Conservation (phyloP, 2,797 vertebrate species). For the Serranus cabrilla region DNA sequence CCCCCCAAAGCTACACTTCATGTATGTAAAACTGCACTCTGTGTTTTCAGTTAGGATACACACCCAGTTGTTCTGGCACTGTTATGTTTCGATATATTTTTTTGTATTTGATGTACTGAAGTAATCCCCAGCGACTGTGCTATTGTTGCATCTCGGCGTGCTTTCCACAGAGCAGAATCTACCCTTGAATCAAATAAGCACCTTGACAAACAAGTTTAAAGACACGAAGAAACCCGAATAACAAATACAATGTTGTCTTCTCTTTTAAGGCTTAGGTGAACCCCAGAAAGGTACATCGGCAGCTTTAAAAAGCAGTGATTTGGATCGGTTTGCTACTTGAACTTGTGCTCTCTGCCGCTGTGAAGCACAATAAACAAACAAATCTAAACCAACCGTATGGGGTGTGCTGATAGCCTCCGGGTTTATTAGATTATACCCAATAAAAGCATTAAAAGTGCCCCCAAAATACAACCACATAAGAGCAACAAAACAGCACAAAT, state of each 20-base stretch:
- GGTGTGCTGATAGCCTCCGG: not conserved
- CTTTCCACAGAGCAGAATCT: constrained; percentile 30
- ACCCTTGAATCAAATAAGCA: constrained; percentile 30
- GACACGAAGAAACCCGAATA: constrained; percentile 8
- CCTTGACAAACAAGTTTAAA: constrained; percentile 32
- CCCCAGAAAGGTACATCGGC: not conserved
- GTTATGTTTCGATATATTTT: constrained; percentile 7
- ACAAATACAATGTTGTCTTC: constrained; percentile 5
- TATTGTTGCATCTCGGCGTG: constrained; percentile 13
- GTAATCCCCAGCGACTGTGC: constrained; percentile 22
- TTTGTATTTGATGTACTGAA: constrained; percentile 21
- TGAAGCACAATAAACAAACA: not conserved
- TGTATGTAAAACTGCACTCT: not conserved
- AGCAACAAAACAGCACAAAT: not conserved
- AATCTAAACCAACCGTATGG: not conserved
- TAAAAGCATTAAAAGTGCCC: not conserved
- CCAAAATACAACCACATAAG: not conserved
- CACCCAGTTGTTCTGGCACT: not conserved
- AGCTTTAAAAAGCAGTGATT: constrained; percentile 25
- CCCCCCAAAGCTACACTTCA: not conserved
- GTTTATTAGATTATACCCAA: not conserved
- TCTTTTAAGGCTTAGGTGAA: constrained; percentile 22
- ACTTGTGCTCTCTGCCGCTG: constrained; percentile 7
- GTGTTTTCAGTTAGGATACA: constrained; percentile 5
- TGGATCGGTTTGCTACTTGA: constrained; percentile 21